Base-by-base conservation (phyloP, 1,140 invertebrate species). In the Dendrolimus punctatus region DNA sequence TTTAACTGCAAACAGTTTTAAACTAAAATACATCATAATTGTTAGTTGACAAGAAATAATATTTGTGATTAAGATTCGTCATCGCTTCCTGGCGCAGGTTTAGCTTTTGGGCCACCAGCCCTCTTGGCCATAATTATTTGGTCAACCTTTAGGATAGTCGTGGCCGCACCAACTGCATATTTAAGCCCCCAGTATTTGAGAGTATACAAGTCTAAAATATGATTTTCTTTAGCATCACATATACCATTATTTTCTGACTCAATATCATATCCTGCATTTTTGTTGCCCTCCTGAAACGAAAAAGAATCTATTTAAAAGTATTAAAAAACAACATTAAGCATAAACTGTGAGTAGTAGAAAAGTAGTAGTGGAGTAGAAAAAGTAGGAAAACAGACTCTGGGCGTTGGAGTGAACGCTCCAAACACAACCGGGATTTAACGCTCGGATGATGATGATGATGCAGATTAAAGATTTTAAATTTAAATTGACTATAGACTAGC, bases 111-210 rank as follows among this genome's bases (percentile, higher is more conserved):
- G 49, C 98, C 98, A 53, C 98, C 98, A 10, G 97, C 97, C 73
- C 94, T 91, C 87, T 99, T 99, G 2, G 98, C 96, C 96, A 99
- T 99, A 55, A 99, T 99, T 57, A 99, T 99, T 87, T 99, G 94
- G 88, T 99, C 98, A n/a, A 99, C 96, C 83, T 95, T 94, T 5
- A 99, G 89, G 68, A 99, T 95, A 0, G 98, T 99, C 51, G 93
- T 92, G 2, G 98, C 97, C 8, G 96, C 96, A 62, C 94, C 91
- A 0, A 96, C 94, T 1, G 98, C 97, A 88, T 99, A 99, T 75
- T 99, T 98, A 23, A 99, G 81, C 5, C 92, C 98, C 96, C 98
- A 99, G 60, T 92, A 90, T 85, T 99, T 99, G 2, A 93, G 91
- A 39, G 95, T 72, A 76, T 93, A 99, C 2, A 97, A 88, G 90